Percentiles rank a stretch among this genome's conserved stretches.
These are phyloP conservation scores for Brachyhypopomus gauderio DNA, from an alignment of 2,113 vertebrate species.

Conservation along the genomic window DNA sequence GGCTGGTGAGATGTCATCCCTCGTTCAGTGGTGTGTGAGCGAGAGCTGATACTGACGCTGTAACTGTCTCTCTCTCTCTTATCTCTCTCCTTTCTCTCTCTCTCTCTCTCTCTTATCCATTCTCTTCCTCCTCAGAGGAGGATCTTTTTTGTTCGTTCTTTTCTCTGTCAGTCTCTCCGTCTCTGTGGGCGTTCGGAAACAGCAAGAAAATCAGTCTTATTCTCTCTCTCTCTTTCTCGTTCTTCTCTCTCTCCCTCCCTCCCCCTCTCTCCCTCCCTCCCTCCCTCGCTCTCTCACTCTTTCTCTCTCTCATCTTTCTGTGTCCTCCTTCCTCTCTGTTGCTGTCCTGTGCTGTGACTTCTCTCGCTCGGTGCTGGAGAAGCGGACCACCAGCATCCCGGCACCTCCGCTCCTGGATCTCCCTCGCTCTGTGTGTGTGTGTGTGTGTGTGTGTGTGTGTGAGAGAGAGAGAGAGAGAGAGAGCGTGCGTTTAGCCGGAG, in stretches of 20 bases:
- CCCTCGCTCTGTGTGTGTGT: not conserved
- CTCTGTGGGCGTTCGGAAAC: not conserved
- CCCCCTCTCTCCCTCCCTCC: not conserved
- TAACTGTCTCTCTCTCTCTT: not conserved
- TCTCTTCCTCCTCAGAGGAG: not conserved
- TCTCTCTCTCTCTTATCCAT: not conserved
- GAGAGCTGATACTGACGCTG: not conserved
- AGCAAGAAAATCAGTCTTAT: not conserved
- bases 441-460: not conserved
- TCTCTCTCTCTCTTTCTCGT: not conserved
- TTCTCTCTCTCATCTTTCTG: constrained; percentile 26
- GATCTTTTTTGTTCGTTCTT: not conserved
- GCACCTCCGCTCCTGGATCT: not conserved
- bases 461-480: not conserved
- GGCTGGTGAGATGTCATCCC: constrained; percentile 61
- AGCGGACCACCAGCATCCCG: not conserved
- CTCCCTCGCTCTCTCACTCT: constrained; percentile 35
- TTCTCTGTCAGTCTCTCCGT: constrained; percentile 1
- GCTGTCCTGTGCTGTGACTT: constrained; percentile 32
- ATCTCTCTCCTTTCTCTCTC: constrained; percentile 9
- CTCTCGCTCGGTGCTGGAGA: constrained; percentile 44
- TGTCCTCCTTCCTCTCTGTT: not conserved
- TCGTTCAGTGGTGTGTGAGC: constrained; percentile 62
- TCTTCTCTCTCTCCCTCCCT: not conserved
- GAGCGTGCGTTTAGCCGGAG: not conserved